A percentile compares a stretch with the other conserved stretches of the same genome.
These are phyloP conservation scores for Drosophila lacertosa DNA, from an alignment of 1,140 invertebrate genomes.

Conservation along the genomic window DNA sequence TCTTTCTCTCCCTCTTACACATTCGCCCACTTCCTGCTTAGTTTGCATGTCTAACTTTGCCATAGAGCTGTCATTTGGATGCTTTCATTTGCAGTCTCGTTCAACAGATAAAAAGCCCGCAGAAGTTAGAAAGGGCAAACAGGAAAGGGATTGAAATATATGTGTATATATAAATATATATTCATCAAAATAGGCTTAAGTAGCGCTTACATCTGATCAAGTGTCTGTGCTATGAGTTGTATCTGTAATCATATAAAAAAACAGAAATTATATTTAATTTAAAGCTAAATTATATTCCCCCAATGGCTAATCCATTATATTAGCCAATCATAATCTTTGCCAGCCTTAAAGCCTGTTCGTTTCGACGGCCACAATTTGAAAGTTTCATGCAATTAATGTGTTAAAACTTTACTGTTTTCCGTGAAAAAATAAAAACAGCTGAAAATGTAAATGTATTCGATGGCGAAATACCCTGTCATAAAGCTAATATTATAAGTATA, in stretches of 20 bases:
- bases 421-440: neutral
- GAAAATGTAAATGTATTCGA: neutral
- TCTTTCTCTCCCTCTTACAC: neutral
- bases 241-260: neutral
- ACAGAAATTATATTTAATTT: neutral
- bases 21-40: neutral
- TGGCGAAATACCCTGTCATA: slow-evolving; percentile 1
- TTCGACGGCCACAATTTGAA: slow-evolving; percentile 4
- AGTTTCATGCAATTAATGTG: slow-evolving; percentile 14
- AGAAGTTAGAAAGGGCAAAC: neutral
- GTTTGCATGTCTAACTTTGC: slow-evolving; percentile 72
- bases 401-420: neutral
- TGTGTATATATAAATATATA: neutral
- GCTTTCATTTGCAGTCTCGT: slow-evolving; percentile 62
- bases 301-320: neutral
- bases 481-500: neutral
- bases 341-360: neutral
- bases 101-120: slow-evolving; percentile 50
- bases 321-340: neutral
- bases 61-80: slow-evolving; percentile 63
- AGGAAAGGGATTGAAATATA: slow-evolving; percentile 8
- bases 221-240: neutral
- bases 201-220: neutral
- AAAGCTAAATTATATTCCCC: neutral
- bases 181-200: slow-evolving; percentile 3